phyloP scores from a whole-genome alignment of 1,140 invertebrate genomes.

The Aphelenchoides fujianensis region DNA sequence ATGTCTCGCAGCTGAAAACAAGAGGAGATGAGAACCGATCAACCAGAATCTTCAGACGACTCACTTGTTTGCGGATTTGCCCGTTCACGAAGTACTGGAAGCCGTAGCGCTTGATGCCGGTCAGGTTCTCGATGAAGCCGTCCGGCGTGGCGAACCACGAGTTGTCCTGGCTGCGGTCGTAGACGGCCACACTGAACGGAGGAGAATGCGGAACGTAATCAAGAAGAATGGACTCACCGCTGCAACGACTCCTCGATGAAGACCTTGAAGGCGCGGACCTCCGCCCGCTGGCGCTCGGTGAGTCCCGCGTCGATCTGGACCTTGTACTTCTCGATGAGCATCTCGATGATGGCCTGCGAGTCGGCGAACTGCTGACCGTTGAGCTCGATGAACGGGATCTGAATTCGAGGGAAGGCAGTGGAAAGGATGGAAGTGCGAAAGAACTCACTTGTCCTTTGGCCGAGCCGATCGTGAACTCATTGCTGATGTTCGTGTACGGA shows the following conservation, averaged over 20 bases:
- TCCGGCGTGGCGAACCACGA: slow-evolving; percentile 39
- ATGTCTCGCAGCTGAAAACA: slow-evolving; percentile 30
- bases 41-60: no score
- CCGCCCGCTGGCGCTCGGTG: slow-evolving; percentile 73
- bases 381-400: slow-evolving; percentile 81
- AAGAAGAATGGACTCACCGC: slow-evolving; percentile 21
- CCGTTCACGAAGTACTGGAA: slow-evolving; percentile 41
- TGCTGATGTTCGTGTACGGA: slow-evolving; percentile 45
- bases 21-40: no score
- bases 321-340: slow-evolving; percentile 76
- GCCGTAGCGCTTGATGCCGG: slow-evolving; percentile 42
- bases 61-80: slow-evolving; percentile 28
- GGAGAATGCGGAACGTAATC: not conserved
- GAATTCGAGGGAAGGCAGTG: no score
- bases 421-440: no score
- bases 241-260: slow-evolving; percentile 87
- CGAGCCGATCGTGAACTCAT: slow-evolving; percentile 46
- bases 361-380: slow-evolving; percentile 89
- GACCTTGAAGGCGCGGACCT: slow-evolving; percentile 82
- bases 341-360: slow-evolving; percentile 79
- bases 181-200: slow-evolving; percentile 28
- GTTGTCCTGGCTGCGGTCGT: slow-evolving; percentile 34
- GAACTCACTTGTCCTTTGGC: slow-evolving; percentile 68
- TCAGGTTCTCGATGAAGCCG: slow-evolving; percentile 35
- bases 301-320: slow-evolving; percentile 78